Percentiles rank a stretch among this genome's conserved stretches.
Evolutionary conservation across 2,113 vertebrate genomes (phyloP).

Genomic region (Telmatochromis sp.): DNA sequence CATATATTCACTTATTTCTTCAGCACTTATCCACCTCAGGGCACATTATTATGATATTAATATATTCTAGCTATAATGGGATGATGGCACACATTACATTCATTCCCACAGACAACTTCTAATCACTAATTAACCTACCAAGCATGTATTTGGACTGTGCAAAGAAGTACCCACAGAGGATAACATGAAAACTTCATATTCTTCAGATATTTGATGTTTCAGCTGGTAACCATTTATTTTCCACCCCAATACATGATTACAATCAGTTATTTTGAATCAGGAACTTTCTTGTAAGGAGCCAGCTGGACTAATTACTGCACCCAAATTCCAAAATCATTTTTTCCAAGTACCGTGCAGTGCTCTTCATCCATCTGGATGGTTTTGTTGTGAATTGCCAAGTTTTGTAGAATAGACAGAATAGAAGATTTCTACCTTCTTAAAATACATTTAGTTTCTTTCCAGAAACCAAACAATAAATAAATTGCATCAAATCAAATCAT

Average conservation of each 20-base stretch:
- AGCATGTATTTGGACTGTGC: background rate
- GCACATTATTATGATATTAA: background rate
- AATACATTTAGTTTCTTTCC: background rate
- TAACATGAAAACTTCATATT: background rate
- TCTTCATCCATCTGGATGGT: background rate
- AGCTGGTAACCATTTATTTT: background rate
- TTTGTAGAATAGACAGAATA: background rate
- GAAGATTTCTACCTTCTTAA: background rate
- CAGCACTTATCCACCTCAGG: background rate
- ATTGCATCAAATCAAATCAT: background rate
- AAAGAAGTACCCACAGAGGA: background rate
- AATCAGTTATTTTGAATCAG: background rate
- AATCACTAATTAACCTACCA: background rate
- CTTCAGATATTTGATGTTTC: background rate
- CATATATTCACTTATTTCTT: background rate
- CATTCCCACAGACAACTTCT: accelerated
- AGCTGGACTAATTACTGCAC: background rate
- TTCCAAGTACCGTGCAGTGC: background rate
- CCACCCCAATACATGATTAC: background rate
- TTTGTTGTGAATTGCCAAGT: background rate
- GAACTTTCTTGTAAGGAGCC: background rate
- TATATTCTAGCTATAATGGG: background rate
- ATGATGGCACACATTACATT: background rate
- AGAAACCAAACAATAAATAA: background rate
- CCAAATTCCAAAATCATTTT: background rate